phyloP scores from a whole-genome alignment of 1,140 invertebrate species.

The Manduca sexta region DNA sequence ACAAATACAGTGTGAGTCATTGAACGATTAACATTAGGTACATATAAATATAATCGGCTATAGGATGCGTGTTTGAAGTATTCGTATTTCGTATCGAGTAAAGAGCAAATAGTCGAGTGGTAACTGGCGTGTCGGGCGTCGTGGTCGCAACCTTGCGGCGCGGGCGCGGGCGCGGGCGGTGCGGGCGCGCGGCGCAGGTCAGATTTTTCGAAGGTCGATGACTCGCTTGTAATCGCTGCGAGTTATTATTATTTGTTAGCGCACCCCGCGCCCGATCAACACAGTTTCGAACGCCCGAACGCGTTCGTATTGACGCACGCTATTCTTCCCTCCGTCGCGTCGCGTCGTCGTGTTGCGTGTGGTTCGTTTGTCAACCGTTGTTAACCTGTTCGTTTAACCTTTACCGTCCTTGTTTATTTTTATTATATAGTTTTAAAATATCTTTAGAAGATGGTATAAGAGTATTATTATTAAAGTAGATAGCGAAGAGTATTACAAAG shows the following conservation, averaged over 20 bases:
- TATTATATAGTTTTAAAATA: no score
- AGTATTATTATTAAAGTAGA: no score
- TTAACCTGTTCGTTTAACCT: slow-evolving; percentile 2
- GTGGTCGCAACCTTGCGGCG: background rate
- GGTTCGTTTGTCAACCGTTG: background rate
- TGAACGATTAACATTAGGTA: no score
- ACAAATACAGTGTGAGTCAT: no score
- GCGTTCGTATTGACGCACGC: background rate
- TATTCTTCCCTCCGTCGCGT: background rate
- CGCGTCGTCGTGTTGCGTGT: background rate
- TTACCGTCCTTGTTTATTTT: background rate
- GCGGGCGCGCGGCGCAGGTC: slow-evolving; percentile 52
- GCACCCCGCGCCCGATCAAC: slow-evolving; percentile 20
- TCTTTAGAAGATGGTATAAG: no score
- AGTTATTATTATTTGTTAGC: slow-evolving; percentile 62
- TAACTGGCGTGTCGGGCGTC: background rate
- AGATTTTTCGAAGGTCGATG: slow-evolving; percentile 71
- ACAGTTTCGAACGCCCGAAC: background rate
- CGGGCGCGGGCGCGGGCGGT: slow-evolving; percentile 13
- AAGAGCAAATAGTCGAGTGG: no score
- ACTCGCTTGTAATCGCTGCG: slow-evolving; percentile 58
- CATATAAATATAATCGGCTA: no score
- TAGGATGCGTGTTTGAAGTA: no score
- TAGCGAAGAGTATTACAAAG: no score
- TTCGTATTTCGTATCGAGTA: no score